phyloP scores from a whole-genome alignment of 2,797 vertebrate species.

The Diglossa cyanea region DNA sequence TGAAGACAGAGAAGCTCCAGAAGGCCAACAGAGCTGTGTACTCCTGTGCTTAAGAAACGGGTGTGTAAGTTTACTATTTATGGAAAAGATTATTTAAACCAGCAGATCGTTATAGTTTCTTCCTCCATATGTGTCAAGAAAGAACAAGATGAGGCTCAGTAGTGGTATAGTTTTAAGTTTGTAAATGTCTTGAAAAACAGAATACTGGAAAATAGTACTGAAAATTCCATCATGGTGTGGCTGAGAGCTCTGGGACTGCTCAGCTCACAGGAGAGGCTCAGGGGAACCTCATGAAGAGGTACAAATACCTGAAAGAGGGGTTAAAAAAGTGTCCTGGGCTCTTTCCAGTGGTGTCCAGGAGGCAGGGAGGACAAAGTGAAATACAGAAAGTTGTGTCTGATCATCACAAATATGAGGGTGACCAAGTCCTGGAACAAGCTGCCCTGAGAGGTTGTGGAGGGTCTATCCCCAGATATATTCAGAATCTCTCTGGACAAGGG shows the following conservation, averaged over 20 bases:
- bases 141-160: not conserved
- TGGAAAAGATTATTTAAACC: conserved; percentile 5
- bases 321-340: not conserved
- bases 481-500: not conserved
- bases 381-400: not conserved
- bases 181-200: not conserved
- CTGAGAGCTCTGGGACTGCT: not conserved
- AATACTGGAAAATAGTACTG: not conserved
- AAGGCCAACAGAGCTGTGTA: not conserved
- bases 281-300: not conserved
- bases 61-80: not conserved
- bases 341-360: not conserved
- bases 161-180: not conserved
- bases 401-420: not conserved
- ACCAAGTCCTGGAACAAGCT: not conserved
- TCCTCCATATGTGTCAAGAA: not conserved
- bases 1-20: not conserved
- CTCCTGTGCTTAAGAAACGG: not conserved
- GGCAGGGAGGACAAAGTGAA: not conserved
- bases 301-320: not conserved
- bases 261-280: not conserved
- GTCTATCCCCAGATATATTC: not conserved
- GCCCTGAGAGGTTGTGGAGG: not conserved
- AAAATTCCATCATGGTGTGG: not conserved
- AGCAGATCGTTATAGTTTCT: not conserved